Evolutionary conservation across 2,797 vertebrate genomes (phyloP).

Genomic region (Zenarchopterus dispar): DNA sequence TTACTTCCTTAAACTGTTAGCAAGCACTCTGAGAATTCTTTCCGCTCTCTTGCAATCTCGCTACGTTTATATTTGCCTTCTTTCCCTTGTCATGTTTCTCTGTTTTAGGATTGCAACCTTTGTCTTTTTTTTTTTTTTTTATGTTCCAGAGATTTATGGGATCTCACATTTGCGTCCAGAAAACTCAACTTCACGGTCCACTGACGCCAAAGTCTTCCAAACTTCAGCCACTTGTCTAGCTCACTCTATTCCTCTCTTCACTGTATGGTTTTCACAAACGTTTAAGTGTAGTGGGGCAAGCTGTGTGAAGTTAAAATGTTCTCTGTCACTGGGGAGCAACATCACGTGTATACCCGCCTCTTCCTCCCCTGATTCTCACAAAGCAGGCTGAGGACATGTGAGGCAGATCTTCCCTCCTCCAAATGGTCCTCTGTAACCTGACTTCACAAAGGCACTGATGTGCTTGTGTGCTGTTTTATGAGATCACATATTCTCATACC

Average conservation of each 20-base stretch:
- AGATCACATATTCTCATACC: constrained; percentile 77
- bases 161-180: constrained; percentile 63
- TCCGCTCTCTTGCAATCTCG: constrained; percentile 76
- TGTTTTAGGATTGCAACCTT: constrained; percentile 43
- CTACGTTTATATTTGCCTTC: constrained; percentile 58
- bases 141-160: constrained; percentile 70
- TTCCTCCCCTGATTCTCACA: constrained; percentile 54
- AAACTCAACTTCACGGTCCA: constrained; percentile 51
- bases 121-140: constrained; percentile 66
- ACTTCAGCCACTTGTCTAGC: constrained; percentile 38
- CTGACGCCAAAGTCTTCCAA: constrained; percentile 55
- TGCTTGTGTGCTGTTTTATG: constrained; percentile 76
- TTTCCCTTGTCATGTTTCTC: constrained; percentile 50
- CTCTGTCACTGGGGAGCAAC: constrained; percentile 52
- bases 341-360: constrained; percentile 62
- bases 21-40: constrained; percentile 77
- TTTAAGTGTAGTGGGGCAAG: constrained; percentile 45
- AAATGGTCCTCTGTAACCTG: constrained; percentile 44
- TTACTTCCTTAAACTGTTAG: constrained; percentile 77
- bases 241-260: constrained; percentile 42
- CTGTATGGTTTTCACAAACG: constrained; percentile 68
- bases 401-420: constrained; percentile 57
- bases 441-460: constrained; percentile 65
- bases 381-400: constrained; percentile 54
- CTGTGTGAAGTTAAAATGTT: constrained; percentile 42